Conservation (phyloP, 2,888 invertebrate genomes). For the Polydesmus complanatus region DNA sequence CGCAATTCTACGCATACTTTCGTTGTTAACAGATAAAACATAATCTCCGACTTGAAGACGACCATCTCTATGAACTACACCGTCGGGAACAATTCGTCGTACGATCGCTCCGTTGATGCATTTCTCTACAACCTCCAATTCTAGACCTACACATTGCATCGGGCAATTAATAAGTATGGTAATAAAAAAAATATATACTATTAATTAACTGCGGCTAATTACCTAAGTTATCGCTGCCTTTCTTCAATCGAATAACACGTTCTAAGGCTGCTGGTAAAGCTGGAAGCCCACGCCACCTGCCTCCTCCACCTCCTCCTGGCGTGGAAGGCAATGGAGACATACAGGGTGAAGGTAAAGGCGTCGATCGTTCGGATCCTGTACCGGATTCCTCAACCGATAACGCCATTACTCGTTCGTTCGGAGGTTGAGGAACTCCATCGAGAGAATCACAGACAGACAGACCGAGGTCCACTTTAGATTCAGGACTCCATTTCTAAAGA, state of each 20-base stretch:
- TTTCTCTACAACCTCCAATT: conserved; percentile 42
- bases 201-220: conserved; percentile 13
- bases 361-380: conserved; percentile 9
- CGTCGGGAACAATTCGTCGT: conserved; percentile 36
- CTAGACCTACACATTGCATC: conserved; percentile 39
- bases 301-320: conserved; percentile 18
- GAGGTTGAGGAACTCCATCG: not conserved
- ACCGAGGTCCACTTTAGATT: not conserved
- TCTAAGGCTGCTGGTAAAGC: conserved; percentile 41
- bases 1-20: conserved; percentile 41
- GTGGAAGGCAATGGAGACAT: conserved; percentile 19
- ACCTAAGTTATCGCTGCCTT: conserved; percentile 43
- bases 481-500: not conserved
- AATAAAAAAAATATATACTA: not conserved
- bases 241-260: conserved; percentile 40
- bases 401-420: not conserved
- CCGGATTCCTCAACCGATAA: not conserved
- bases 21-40: conserved; percentile 43
- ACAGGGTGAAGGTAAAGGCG: conserved; percentile 9
- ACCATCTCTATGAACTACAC: conserved; percentile 43
- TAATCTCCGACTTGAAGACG: conserved; percentile 43
- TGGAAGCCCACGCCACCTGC: conserved; percentile 21
- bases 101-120: conserved; percentile 44
- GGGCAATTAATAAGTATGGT: not conserved
- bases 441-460: not conserved